Evolutionary conservation across 1,140 invertebrate species (phyloP), one percentile per base, ranked within the genome.

Genomic region (Piezodorus guildinii): DNA sequence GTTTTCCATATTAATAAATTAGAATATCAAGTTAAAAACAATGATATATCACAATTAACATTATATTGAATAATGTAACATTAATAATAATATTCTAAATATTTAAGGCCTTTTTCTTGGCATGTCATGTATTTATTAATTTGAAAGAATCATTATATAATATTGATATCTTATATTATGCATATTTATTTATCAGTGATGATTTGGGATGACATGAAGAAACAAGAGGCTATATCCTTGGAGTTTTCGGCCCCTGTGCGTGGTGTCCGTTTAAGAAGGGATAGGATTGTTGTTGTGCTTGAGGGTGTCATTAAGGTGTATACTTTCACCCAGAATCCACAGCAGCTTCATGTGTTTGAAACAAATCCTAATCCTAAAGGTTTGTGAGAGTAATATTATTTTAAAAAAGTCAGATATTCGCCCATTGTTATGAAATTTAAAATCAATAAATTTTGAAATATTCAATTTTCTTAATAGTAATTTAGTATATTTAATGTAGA

Each of bases 171-270:
- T 39, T 39, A 39, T 39, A 39, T 39, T 39, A 12, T 39, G 12
- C 27, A 21, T 5, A 58, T 58, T 25, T 45, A 21, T 25, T 73
- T 74, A 76, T 27, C 71, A 88, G 92, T 98, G 45, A 89, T 97
- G 76, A 91, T 99, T 69, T 99, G 95, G 95, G 95, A 99, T 77
- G 95, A 97, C 77, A 74, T 95, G 54, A 94, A 96, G 70, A 96
- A 96, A 77, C 84, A 88, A 68, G 85, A 90, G 68, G 90, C 94
- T 10, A 93, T 97, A 71, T 89, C 90, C 69, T 77, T 98, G 71
- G 93, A 97, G 73, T 97, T 97, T 74, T 92, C 91, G 72, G 85
- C 86, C 58, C 86, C 90, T 56, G 94, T 97, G 0, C 83, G 91
- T 71, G 88, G 88, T 60, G 92, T 98, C 0, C 85, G 91, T 72